Conservation (phyloP, 2,113 vertebrate genomes). For the Rallus limicola region DNA sequence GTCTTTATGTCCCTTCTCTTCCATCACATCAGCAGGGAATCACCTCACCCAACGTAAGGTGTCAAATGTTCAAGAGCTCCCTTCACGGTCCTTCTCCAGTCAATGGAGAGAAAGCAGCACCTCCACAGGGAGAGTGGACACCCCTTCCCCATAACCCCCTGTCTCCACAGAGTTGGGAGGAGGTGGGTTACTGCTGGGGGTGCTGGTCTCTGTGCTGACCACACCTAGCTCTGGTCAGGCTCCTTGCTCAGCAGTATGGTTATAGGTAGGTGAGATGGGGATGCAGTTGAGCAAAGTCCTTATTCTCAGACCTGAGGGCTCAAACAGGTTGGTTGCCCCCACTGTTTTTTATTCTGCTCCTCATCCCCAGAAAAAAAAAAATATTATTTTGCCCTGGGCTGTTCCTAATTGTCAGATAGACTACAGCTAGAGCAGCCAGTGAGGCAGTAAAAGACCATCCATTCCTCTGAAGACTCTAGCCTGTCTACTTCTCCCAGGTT, state of each 20-base stretch:
- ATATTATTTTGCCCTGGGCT: neutral
- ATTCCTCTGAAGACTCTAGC: neutral
- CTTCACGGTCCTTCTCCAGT: accelerated
- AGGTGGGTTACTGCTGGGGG: neutral
- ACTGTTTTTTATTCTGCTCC: neutral
- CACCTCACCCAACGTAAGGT: too few relatives aligned
- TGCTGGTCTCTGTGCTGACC: neutral
- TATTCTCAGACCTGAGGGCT: neutral
- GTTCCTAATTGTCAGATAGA: neutral
- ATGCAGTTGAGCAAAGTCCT: neutral
- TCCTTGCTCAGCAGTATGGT: neutral
- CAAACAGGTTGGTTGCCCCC: neutral
- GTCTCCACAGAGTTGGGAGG: neutral
- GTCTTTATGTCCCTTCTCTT: neutral
- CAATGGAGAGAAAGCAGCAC: neutral
- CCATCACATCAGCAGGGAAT: neutral
- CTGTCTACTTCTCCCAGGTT: neutral
- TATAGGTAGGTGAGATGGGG: neutral
- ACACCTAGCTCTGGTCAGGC: neutral
- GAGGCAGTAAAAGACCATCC: neutral
- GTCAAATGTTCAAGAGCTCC: neutral
- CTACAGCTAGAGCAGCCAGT: neutral
- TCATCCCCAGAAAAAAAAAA: neutral
- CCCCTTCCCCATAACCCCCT: accelerated
- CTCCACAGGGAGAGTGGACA: neutral